phyloP scores from a whole-genome alignment of 2,888 invertebrate species.

The Ophioninae sp. region DNA sequence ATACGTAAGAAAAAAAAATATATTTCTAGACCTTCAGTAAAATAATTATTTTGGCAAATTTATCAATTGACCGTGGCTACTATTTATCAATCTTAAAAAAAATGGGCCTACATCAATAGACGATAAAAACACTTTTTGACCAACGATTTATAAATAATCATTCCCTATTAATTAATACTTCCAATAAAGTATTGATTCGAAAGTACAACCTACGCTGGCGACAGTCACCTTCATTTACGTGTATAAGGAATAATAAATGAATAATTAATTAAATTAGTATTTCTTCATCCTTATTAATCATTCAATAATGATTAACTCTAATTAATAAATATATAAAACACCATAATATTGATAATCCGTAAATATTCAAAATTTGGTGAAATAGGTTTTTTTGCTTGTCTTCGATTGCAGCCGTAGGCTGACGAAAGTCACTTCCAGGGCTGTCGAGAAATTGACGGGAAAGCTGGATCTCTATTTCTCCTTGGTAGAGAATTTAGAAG shows the following conservation, averaged over 20 bases:
- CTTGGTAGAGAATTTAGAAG: constrained; percentile 42
- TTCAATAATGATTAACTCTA: neutral
- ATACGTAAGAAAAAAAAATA: neutral
- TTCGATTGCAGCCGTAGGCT: neutral
- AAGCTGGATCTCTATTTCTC: constrained; percentile 20
- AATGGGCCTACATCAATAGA: too few relatives aligned
- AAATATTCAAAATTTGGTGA: neutral
- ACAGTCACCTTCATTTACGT: too few relatives aligned
- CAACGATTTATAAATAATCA: too few relatives aligned
- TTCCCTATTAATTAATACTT: too few relatives aligned
- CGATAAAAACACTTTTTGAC: too few relatives aligned
- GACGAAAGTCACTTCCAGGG: neutral
- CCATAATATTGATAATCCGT: neutral
- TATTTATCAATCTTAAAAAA: too few relatives aligned
- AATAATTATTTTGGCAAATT: too few relatives aligned
- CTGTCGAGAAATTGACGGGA: constrained; percentile 23
- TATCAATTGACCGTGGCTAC: too few relatives aligned
- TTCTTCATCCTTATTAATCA: neutral
- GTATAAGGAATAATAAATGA: too few relatives aligned
- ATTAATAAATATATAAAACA: neutral
- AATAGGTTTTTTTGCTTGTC: neutral
- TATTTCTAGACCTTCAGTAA: too few relatives aligned
- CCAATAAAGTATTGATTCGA: too few relatives aligned
- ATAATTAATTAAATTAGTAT: neutral
- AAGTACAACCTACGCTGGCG: too few relatives aligned